Evolutionary conservation across 2,888 invertebrate genomes (phyloP).

Genomic region (Teinopalpus imperialis): DNA sequence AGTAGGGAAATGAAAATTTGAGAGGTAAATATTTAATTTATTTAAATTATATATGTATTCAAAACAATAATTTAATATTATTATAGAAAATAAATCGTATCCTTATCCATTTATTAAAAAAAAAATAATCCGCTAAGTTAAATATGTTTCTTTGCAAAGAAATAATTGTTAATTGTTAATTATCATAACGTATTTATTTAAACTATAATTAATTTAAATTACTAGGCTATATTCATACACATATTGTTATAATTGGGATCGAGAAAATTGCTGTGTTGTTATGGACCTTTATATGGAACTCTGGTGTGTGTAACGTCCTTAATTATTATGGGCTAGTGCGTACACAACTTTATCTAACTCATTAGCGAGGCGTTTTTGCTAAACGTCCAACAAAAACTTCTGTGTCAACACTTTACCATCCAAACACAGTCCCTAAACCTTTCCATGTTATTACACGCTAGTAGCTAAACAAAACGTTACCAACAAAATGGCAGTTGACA

Average conservation of each 20-base stretch:
- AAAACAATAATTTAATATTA: too few species aligned
- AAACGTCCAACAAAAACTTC: conserved; percentile 44
- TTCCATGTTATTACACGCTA: conserved; percentile 41
- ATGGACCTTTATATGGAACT: neutral
- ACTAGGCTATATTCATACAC: neutral
- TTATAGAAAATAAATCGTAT: too few species aligned
- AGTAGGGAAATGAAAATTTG: too few species aligned
- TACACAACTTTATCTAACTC: conserved; percentile 29
- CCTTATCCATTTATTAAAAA: too few species aligned
- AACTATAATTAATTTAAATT: conserved; percentile 17
- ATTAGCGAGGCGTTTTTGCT: conserved; percentile 28
- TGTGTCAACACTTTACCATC: conserved; percentile 36
- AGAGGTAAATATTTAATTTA: too few species aligned
- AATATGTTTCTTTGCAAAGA: too few species aligned
- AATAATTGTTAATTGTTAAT: too few species aligned
- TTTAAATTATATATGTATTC: too few species aligned
- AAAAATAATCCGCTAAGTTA: too few species aligned
- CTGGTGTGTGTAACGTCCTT: conserved; percentile 6
- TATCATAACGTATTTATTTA: conserved; percentile 18
- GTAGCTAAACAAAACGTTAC: conserved; percentile 61
- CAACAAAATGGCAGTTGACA: conserved; percentile 58
- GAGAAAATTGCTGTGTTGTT: conserved; percentile 17
- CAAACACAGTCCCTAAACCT: conserved; percentile 45
- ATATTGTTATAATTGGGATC: neutral
- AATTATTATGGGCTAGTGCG: conserved; percentile 20